Conservation (phyloP, 2,113 vertebrate species). For the Sarotherodon lohbergeri region DNA sequence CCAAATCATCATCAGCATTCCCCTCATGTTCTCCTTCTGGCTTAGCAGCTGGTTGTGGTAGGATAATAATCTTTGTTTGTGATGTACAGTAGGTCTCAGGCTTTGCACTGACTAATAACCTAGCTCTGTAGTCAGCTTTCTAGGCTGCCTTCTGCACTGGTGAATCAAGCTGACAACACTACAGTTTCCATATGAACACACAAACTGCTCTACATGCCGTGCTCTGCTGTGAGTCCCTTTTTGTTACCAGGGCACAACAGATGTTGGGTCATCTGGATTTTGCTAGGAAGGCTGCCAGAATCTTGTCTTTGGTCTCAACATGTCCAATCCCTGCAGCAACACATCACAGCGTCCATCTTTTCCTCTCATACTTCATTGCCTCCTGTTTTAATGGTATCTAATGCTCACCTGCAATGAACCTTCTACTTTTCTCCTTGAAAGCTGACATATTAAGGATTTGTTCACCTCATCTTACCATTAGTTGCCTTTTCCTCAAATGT, state of each 20-base stretch:
- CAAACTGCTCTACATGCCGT: rapidly evolving
- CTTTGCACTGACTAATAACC: background rate
- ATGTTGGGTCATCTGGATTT: background rate
- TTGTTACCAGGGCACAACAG: background rate
- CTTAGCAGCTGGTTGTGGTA: background rate
- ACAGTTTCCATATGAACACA: background rate
- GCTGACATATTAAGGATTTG: background rate
- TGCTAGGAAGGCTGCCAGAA: background rate
- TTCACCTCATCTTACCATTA: background rate
- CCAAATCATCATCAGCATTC: background rate
- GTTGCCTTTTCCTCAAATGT: background rate
- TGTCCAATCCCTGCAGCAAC: background rate
- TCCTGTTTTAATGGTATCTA: background rate
- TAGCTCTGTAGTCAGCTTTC: background rate
- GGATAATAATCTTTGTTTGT: background rate
- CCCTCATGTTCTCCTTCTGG: background rate
- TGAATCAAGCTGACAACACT: background rate
- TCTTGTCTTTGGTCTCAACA: background rate
- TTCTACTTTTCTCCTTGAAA: background rate
- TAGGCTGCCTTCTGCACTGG: background rate
- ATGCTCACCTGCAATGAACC: background rate
- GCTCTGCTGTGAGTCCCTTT: background rate
- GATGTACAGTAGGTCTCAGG: background rate
- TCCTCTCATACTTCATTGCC: background rate
- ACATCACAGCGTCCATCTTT: background rate